These are phyloP conservation scores for Vombatus ursinus DNA, from an alignment of 2,113 vertebrate genomes.

Conservation along the genomic window DNA sequence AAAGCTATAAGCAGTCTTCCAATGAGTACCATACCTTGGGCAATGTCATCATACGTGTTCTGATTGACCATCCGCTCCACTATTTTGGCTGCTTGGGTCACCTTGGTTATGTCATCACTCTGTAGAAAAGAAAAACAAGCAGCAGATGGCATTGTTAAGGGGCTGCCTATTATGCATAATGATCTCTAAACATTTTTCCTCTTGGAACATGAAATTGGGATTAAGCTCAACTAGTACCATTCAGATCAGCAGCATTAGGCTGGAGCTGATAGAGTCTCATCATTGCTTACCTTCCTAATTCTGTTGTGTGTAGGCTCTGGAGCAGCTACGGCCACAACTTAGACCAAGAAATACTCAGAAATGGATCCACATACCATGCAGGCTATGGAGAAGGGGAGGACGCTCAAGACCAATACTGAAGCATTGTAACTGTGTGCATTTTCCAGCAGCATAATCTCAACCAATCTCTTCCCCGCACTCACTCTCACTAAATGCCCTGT, in stretches of 20 bases:
- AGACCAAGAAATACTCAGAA: background rate
- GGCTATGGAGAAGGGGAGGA: background rate
- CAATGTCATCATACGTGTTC: constrained; percentile 92
- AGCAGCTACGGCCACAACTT: background rate
- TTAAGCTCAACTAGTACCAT: background rate
- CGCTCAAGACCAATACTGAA: background rate
- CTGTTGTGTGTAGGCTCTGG: background rate
- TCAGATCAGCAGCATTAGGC: background rate
- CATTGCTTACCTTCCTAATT: background rate
- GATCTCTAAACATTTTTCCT: background rate
- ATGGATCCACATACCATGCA: background rate
- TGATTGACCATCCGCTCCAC: constrained; percentile 94
- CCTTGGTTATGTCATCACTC: constrained; percentile 87
- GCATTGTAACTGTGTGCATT: background rate
- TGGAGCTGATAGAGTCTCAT: background rate
- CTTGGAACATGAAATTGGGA: background rate
- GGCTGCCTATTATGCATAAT: background rate
- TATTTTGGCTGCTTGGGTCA: constrained; percentile 87
- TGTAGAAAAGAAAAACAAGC: constrained; percentile 70
- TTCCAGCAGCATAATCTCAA: background rate
- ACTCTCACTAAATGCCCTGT: background rate
- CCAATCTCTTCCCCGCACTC: background rate
- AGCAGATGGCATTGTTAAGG: background rate
- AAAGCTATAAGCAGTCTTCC: background rate
- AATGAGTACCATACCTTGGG: constrained; percentile 86